Conservation (phyloP, 2,888 invertebrate genomes). For the Pegoplata infirma region DNA sequence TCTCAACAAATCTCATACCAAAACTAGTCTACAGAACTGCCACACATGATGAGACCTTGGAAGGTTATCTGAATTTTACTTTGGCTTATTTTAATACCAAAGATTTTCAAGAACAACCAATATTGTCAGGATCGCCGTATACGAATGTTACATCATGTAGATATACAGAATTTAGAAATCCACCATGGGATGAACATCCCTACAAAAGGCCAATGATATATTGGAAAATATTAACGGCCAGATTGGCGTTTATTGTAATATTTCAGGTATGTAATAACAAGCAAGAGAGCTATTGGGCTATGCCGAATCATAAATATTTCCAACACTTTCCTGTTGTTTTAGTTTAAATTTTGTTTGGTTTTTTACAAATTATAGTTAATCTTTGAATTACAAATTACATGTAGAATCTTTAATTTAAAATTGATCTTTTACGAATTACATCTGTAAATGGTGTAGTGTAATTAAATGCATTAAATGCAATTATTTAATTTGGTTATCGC, state of each 20-base stretch:
- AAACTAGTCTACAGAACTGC: conserved; percentile 83
- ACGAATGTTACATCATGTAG: conserved; percentile 79
- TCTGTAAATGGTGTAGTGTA: no score
- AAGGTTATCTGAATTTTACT: conserved; percentile 85
- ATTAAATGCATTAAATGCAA: no score
- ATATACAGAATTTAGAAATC: conserved; percentile 85
- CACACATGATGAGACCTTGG: conserved; percentile 80
- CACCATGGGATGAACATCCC: conserved; percentile 78
- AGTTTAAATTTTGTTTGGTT: no score
- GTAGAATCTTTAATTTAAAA: no score
- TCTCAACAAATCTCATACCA: conserved; percentile 91
- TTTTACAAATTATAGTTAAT: no score
- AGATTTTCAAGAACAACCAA: conserved; percentile 79
- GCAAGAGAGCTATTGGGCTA: no score
- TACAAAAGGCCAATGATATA: conserved; percentile 84
- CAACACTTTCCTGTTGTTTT: no score
- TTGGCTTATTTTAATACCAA: conserved; percentile 83
- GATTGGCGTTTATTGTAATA: conserved; percentile 86
- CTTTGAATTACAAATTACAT: no score
- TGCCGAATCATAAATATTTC: no score
- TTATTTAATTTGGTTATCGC: no score
- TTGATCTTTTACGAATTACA: no score
- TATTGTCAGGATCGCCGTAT: conserved; percentile 67
- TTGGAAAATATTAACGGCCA: conserved; percentile 86
- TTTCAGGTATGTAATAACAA: conserved; percentile 83